Evolutionary conservation across 2,113 vertebrate species (phyloP), one percentile per base, ranked within the genome.

Genomic region (Arvicanthis niloticus): DNA sequence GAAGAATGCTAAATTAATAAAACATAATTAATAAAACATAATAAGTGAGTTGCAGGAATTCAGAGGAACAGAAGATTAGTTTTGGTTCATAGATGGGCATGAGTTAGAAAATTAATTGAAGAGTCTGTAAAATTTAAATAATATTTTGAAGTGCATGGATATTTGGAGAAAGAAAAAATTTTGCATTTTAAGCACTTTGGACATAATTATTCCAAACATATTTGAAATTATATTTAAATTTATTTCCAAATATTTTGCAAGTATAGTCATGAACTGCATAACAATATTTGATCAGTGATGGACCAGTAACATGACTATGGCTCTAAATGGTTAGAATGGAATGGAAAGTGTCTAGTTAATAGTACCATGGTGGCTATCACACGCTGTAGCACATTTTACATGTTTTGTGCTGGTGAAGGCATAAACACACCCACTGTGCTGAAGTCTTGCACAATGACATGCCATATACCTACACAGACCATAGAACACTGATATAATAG

Each of bases 151-250:
- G 1, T 62, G 37, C 62, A 26, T 34, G 7, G 51, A 17, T 80
- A 37, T 80, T 56, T 80, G 77, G 31, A 53, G 51, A 56, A 56
- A 78, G 29, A 51, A 78, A 31, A 80, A 12, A 37, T 26, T 2
- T 80, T 65, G 67, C 73, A 51, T 0, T 16, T 77, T 53, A 94
- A 85, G 26, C 9, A 56, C 16, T 95, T 92, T 62, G 16, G 2
- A 21, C 84, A 78, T 42, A 84, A 72, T 78, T 21, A 87, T 91
- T 80, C 13, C 48, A 65, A 5, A 75, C 40, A 34, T 86, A 75
- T 1, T 93, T 89, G 5, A 93, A 91, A 93, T 72, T 21, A 34
- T 88, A 15, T 48, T 95, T 93, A 45, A 56, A 84, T 31, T 70
- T 67, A 58, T 68, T 91, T 89, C 5, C 42, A 86, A 37, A 37